Base-by-base conservation (phyloP, 92 coral and sea anemone species). In the Zoanthus sociatus region DNA sequence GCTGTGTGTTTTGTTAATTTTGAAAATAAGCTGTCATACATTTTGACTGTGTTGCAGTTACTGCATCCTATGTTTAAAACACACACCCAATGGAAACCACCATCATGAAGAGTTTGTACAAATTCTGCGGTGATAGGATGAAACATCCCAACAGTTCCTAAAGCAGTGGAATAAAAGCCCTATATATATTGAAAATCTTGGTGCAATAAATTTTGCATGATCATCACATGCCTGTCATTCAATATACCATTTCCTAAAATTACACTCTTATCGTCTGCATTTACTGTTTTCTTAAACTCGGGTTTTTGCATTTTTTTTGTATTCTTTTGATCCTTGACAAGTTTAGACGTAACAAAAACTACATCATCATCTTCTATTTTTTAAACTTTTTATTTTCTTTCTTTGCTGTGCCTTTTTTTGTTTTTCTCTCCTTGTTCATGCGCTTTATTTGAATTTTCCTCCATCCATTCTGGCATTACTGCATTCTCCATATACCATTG, bases 21-120 rank as follows among this genome's bases (percentile, higher is more conserved):
- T 30, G 71, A 21, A 47, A 45, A 78, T 11, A 71, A 71, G 78
- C 79, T 79, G 32, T 88, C 87, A 55, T 88, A 79, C 46, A 88
- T 56, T 69, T 26, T 26, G 26, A 26, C 26, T 26, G 26, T 26
- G 26, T 26, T 26, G 26, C 26, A 0, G 26, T 26, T 16, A 18
- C 15, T n/a, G 63, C 87, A 72, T 46, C 86, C 86, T 9, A 69
- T 79, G 45, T 70, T 88, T 68, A 87, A 53, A 7, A 88, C 87
- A 72, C 90, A 88, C 44, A 73, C 71, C 91, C 83, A 88, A 67
- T 88, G 87, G 50, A 81, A 72, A 16, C 15, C 42, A 16, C 91
- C 91, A 72, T 54, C 78, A 47, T 76, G 26, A 26, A 26, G 26
- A 26, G n/a, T 26, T 26, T 26, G 26, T 26, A 26, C 26, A 0